These are phyloP conservation scores for Silurus meridionalis DNA, from an alignment of 2,113 vertebrate species.

Conservation along the genomic window DNA sequence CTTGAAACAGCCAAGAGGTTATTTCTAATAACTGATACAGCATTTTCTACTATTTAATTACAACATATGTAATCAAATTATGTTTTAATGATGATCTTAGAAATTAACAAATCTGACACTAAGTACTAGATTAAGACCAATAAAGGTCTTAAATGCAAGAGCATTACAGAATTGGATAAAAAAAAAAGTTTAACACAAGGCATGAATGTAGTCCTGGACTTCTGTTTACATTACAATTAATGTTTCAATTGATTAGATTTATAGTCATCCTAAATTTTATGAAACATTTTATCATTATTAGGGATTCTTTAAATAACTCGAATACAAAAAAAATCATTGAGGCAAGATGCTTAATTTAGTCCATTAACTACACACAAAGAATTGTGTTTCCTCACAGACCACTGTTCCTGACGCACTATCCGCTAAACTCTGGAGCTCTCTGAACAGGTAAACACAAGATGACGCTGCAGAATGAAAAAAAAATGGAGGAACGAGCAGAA, in stretches of 20 bases:
- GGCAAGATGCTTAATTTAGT: no score
- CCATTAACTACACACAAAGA: no score
- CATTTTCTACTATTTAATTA: slow-evolving; percentile 2
- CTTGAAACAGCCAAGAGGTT: slow-evolving; percentile 15
- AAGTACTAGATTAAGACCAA: not conserved
- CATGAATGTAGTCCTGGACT: not conserved
- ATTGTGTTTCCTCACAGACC: no score
- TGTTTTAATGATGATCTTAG: not conserved
- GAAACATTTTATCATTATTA: not conserved
- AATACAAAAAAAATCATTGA: no score
- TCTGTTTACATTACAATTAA: not conserved
- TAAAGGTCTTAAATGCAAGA: not conserved
- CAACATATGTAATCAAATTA: slow-evolving; percentile 22
- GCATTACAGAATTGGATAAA: not conserved
- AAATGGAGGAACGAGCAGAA: no score
- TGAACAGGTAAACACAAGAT: no score
- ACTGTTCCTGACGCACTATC: no score
- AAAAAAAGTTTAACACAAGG: no score
- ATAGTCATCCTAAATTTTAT: not conserved
- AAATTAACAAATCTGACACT: slow-evolving; percentile 7
- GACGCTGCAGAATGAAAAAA: no score
- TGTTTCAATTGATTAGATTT: not conserved
- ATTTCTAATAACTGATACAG: slow-evolving; percentile 12
- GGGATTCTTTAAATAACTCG: no score
- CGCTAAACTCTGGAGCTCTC: no score